Conservation (phyloP, 2,888 invertebrate genomes). For the Eumerus sabulonum region DNA sequence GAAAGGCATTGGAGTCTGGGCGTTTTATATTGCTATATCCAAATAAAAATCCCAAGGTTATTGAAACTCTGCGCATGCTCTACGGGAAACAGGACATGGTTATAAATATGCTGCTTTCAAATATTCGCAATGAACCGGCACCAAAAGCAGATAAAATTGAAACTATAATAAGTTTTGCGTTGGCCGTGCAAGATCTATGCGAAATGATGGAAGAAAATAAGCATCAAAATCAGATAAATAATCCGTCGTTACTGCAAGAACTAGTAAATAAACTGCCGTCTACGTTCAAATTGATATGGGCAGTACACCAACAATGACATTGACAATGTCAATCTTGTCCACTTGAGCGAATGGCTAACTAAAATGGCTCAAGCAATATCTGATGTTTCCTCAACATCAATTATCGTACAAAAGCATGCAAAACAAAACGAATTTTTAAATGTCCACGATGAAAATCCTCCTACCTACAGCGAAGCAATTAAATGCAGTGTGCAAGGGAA, state of each 20-base stretch:
- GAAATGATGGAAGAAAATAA: background rate
- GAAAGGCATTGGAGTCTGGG: constrained; percentile 7
- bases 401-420: no score
- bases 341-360: no score
- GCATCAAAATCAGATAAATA: background rate
- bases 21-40: background rate
- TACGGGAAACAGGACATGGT: constrained; percentile 15
- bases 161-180: constrained; percentile 1
- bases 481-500: no score
- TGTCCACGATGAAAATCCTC: no score
- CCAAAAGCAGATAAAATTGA: constrained; percentile 27
- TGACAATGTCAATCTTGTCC: background rate
- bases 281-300: background rate
- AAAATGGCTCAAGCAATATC: no score
- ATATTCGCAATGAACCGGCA: constrained; percentile 10
- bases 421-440: no score
- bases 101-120: constrained; percentile 5
- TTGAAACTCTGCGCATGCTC: constrained; percentile 13
- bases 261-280: constrained; percentile 22
- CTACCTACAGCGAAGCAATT: no score
- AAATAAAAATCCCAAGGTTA: constrained; percentile 1
- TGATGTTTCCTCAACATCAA: no score
- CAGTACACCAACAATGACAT: background rate
- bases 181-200: constrained; percentile 1
- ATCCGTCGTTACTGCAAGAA: constrained; percentile 24